phyloP scores from a whole-genome alignment of 2,113 vertebrate species.

The Emydocephalus ijimae region DNA sequence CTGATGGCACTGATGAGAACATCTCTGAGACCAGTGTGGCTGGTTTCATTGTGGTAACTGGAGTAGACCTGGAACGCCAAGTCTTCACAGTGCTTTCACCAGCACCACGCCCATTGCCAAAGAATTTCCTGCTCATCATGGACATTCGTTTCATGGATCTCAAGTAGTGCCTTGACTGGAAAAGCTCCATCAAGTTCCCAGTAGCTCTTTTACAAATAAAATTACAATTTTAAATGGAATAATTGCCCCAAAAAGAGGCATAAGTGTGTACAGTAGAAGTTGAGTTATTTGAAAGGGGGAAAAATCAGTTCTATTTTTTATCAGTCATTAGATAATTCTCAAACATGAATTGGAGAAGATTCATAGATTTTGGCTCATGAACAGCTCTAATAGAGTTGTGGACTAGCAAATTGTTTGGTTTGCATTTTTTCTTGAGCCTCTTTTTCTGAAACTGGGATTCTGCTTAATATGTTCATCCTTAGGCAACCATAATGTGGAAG shows the following conservation, averaged over 20 bases:
- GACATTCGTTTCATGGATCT: conserved; percentile 98
- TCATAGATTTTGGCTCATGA: background rate
- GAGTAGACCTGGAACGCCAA: conserved; percentile 89
- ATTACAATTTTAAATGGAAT: background rate
- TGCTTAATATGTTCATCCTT: background rate
- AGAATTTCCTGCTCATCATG: conserved; percentile 95
- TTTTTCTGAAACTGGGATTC: background rate
- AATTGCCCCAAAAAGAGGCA: background rate
- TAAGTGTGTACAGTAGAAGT: background rate
- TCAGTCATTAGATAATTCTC: background rate
- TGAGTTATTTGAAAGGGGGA: background rate
- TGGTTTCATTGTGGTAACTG: conserved; percentile 94
- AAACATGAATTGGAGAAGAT: background rate
- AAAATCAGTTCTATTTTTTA: background rate
- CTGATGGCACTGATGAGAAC: conserved; percentile 79
- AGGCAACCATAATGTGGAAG: background rate
- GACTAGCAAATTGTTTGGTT: background rate
- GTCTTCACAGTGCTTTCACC: conserved; percentile 93
- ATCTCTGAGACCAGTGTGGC: conserved; percentile 88
- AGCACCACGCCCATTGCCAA: conserved; percentile 87
- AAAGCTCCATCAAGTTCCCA: background rate
- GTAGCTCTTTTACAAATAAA: background rate
- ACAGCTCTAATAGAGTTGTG: background rate
- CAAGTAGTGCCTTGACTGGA: conserved; percentile 64
- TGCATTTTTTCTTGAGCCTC: background rate